Evolutionary conservation across 2,113 vertebrate genomes (phyloP), one percentile per base, ranked within the genome.

Genomic region (Pluvialis apricaria): DNA sequence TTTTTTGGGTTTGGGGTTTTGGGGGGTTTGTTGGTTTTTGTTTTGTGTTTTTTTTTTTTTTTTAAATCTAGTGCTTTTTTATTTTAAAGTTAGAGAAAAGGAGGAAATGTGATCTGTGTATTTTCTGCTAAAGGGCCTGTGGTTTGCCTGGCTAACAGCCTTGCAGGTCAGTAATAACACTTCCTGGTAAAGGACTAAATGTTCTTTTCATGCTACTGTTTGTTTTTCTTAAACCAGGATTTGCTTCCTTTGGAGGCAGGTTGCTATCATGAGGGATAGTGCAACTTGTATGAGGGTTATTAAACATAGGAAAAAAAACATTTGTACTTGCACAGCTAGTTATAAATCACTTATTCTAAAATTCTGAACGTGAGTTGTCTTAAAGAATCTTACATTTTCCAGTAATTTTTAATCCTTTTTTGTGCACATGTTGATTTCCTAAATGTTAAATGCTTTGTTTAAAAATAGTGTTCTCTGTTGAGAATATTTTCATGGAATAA

Each of bases 401-500:
- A 97, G 97, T 98, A 95, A 98, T 97, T 98, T 97, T 97, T 97
- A 97, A 97, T 97, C 97, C 91, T 97, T 96, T 94, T 94, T 97
- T 98, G 98, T 99, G 99, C 98, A 99, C 98, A 98, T 98, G 95
- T 98, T 98, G 97, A 98, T 98, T 99, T 98, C 97, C 96, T 98
- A 98, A 96, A 98, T 99, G 98, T 95, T 98, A 98, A 98, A 98
- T 98, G 98, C 98, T 98, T 98, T 98, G 98, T 98, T 98, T 98
- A 98, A 96, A 97, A 97, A 97, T 97, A 97, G 97, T 98, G 97
- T 98, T 98, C 98, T 98, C 98, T 98, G 98, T 97, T 98, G 97
- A 98, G 98, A 99, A 98, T 99, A 99, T 98, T 99, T 99, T 98
- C 98, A 99, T 98, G 98, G 98, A 99, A 99, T 98, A 98, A 98